phyloP scores from a whole-genome alignment of 2,888 invertebrate species.

The Norana najaformis region DNA sequence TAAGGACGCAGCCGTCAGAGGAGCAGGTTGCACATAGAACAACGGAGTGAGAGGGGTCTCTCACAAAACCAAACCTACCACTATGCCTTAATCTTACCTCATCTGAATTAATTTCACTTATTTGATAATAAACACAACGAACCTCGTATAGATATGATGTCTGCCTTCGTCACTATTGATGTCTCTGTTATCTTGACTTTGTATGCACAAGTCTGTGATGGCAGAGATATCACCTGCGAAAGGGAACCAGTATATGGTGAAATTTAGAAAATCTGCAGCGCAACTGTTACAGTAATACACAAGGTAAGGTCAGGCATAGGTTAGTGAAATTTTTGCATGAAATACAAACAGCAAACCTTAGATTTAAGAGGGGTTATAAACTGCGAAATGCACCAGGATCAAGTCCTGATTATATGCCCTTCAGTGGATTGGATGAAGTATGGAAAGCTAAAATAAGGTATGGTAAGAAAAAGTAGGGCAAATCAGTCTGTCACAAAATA shows the following conservation, averaged over 20 bases:
- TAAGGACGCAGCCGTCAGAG: too few relatives aligned
- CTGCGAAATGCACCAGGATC: too few relatives aligned
- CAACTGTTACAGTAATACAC: background rate
- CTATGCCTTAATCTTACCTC: background rate
- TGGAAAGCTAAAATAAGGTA: too few relatives aligned
- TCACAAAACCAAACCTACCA: background rate
- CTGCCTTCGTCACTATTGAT: slow-evolving; percentile 90
- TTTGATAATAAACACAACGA: slow-evolving; percentile 42
- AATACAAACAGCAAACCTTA: too few relatives aligned
- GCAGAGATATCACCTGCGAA: slow-evolving; percentile 86
- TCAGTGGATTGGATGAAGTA: too few relatives aligned
- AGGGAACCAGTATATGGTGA: background rate
- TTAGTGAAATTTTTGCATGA: too few relatives aligned
- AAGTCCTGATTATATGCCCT: too few relatives aligned
- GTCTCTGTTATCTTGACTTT: slow-evolving; percentile 86
- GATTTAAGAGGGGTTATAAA: too few relatives aligned
- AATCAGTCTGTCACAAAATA: too few relatives aligned
- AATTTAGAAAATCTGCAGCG: background rate
- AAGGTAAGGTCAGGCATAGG: too few relatives aligned
- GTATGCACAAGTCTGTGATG: slow-evolving; percentile 91
- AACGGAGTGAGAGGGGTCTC: too few relatives aligned
- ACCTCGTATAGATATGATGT: slow-evolving; percentile 83
- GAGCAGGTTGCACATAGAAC: too few relatives aligned
- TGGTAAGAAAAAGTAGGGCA: background rate
- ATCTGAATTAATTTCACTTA: background rate